A percentile compares a stretch with the other conserved stretches of the same genome.
Evolutionary conservation across 92 coral and sea anemone genomes (phyloP).

Genomic region (Nematostella vectensis): DNA sequence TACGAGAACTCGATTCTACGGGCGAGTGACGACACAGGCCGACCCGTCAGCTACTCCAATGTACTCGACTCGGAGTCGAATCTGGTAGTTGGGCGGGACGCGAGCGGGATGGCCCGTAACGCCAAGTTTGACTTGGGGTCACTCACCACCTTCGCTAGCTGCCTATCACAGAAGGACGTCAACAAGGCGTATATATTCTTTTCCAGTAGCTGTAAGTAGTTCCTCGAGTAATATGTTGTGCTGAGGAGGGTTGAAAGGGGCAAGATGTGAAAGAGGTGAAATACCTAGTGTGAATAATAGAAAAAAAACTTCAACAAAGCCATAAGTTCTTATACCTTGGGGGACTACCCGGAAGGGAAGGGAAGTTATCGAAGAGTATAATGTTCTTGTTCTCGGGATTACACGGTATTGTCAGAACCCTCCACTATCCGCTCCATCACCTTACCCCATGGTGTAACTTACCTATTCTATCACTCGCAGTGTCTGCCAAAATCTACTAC

Average conservation of each 20-base stretch:
- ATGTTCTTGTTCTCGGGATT: too few species aligned
- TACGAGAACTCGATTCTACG: conserved; percentile 61
- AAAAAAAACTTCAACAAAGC: not conserved
- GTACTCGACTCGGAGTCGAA: conserved; percentile 50
- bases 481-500: conserved; percentile 91
- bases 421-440: too few species aligned
- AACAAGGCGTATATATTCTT: conserved; percentile 83
- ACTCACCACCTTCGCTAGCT: conserved; percentile 70
- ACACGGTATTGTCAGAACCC: too few species aligned
- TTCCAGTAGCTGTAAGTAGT: conserved; percentile 83
- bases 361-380: too few species aligned
- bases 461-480: too few species aligned
- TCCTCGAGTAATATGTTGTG: too few species aligned
- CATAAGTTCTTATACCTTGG: too few species aligned
- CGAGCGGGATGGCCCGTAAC: conserved; percentile 46
- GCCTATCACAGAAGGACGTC: conserved; percentile 68
- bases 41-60: conserved; percentile 48
- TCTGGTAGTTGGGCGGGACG: conserved; percentile 71
- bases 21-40: conserved; percentile 54
- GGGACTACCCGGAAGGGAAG: too few species aligned
- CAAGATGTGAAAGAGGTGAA: not conserved
- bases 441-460: too few species aligned
- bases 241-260: too few species aligned
- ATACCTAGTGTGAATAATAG: not conserved
- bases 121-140: conserved; percentile 71